phyloP scores from a whole-genome alignment of 2,888 invertebrate genomes.

The Heteromurus nitidus region DNA sequence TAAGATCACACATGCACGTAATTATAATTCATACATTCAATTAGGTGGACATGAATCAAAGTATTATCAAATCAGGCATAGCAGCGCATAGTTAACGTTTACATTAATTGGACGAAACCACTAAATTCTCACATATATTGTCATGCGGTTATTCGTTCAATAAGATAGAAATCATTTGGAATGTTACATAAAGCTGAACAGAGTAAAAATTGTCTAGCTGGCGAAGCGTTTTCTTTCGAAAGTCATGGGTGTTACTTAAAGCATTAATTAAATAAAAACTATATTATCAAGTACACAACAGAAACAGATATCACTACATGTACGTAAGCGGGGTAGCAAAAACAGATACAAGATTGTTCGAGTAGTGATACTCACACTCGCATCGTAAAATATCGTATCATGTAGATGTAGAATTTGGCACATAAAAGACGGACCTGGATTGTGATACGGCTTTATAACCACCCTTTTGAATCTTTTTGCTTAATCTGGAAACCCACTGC shows the following conservation, averaged over 20 bases:
- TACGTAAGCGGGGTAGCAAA: neutral
- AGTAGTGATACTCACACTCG: neutral
- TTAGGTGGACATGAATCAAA: too few species aligned
- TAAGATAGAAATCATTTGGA: neutral
- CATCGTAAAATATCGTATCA: conserved; percentile 51
- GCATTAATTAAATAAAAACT: conserved; percentile 16
- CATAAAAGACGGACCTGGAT: conserved; percentile 72
- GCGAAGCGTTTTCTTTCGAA: neutral
- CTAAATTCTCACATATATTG: too few species aligned
- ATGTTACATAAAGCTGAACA: conserved; percentile 19
- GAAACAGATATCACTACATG: conserved; percentile 21
- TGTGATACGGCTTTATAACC: conserved; percentile 85
- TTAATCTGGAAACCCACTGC: conserved; percentile 92
- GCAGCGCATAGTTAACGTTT: too few species aligned
- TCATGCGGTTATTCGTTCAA: conserved; percentile 12
- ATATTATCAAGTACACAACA: neutral
- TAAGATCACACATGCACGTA: too few species aligned
- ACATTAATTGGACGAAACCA: too few species aligned
- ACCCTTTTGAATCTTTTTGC: conserved; percentile 93
- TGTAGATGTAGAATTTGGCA: conserved; percentile 66
- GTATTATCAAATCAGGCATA: too few species aligned
- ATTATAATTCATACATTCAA: too few species aligned
- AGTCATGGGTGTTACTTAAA: conserved; percentile 20
- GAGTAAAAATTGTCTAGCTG: neutral
- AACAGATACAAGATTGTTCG: conserved; percentile 6